A percentile compares a stretch with the other conserved stretches of the same genome.
Evolutionary conservation across 2,888 invertebrate species (phyloP).

Genomic region (Resseliella maxima): DNA sequence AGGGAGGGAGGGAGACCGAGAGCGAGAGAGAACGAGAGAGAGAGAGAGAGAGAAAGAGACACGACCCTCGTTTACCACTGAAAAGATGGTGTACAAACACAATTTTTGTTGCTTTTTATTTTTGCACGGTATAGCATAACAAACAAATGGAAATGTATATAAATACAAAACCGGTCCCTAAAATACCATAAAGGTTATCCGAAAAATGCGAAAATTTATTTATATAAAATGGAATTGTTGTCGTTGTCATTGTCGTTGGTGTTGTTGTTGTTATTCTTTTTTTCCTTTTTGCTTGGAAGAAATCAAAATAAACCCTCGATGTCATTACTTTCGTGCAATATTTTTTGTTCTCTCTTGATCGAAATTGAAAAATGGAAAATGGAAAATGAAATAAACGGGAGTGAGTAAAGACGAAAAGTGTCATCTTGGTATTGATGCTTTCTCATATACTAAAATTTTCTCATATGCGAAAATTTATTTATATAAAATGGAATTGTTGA

Average conservation of each 20-base stretch:
- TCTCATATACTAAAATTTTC: too few relatives aligned
- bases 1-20: too few relatives aligned
- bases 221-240: slow-evolving; percentile 40
- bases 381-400: not conserved
- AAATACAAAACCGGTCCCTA: slow-evolving; percentile 9
- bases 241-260: too few relatives aligned
- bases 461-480: too few relatives aligned
- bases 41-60: too few relatives aligned
- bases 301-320: slow-evolving; percentile 47
- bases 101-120: not conserved
- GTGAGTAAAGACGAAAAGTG: not conserved
- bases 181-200: slow-evolving; percentile 12
- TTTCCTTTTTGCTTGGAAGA: not conserved
- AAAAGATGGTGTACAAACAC: not conserved
- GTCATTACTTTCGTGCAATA: not conserved
- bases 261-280: too few relatives aligned
- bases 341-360: not conserved
- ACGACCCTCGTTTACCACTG: not conserved
- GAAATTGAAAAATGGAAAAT: slow-evolving; percentile 7
- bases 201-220: slow-evolving; percentile 49
- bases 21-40: too few relatives aligned
- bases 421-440: not conserved
- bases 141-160: not conserved
- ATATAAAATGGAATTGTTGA: too few relatives aligned
- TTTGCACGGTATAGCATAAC: not conserved